Evolutionary conservation across 35 echinoderm and acorn worm species (phyloP), one percentile per base, ranked within the genome.

Genomic region (Lytechinus variegatus): DNA sequence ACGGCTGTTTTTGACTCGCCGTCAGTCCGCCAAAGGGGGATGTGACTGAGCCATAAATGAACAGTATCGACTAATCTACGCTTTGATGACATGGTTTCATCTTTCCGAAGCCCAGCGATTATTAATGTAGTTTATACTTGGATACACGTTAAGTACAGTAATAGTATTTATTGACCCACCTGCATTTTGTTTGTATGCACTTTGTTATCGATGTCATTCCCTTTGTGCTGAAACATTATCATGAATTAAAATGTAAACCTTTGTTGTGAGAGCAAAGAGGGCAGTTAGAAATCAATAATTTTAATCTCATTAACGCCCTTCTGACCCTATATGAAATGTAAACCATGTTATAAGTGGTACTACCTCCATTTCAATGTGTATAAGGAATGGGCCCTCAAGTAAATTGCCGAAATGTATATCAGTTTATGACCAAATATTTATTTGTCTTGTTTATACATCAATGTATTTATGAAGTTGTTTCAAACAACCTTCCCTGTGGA

Each of bases 401-500:
- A 79, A 16, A 79, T 24, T 24, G 66, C 66, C 24, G 66, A 79
- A 79, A 79, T 79, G 66, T 79, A 79, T 79, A 19, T 79, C 66
- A 79, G 66, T 79, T 79, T 79, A 24, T 79, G 12, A 79, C 8
- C 6, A 79, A 79, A 79, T 79, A 24, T 79, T 79, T n/a, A 24
- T 79, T 79, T 79, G 66, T 79, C 19, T 14, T 90, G 88, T 90
- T 52, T 54, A 90, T 90, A 90, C 11, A 29, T 54, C 88, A 52
- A 44, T 90, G 88, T 90, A 90, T 90, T 90, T 90, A 90, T 90
- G 88, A 90, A 44, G 88, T 90, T 90, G 88, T 90, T 90, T 90
- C 28, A 90, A 90, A 90, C 88, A 90, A 90, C 88, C 88, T 90
- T 90, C 52, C 88, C 88, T 33, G 88, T 90, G 88, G 88, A 90